Conservation (phyloP, 2,888 invertebrate species). For the Argyresthia goedartella region DNA sequence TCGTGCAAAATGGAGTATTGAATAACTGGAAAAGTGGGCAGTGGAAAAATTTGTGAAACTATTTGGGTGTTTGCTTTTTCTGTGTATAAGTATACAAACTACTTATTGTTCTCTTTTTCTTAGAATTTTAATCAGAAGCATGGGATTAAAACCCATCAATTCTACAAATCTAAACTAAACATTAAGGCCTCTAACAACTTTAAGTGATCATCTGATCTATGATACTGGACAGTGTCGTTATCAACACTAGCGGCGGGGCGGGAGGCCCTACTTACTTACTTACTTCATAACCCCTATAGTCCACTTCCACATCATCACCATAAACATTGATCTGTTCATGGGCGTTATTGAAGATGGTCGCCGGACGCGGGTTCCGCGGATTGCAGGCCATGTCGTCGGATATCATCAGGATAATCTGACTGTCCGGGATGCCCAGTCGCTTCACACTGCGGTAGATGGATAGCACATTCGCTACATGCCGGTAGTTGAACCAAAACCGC, state of each 20-base stretch:
- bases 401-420: slow-evolving; percentile 98
- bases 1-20: too few relatives aligned
- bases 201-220: too few relatives aligned
- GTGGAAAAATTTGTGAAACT: too few relatives aligned
- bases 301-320: slow-evolving; percentile 99
- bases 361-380: slow-evolving; percentile 96
- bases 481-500: slow-evolving; percentile 99
- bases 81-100: too few relatives aligned
- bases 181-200: too few relatives aligned
- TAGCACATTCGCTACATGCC: slow-evolving; percentile 98
- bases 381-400: slow-evolving; percentile 99
- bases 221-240: too few relatives aligned
- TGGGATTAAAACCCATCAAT: too few relatives aligned
- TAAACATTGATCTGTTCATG: slow-evolving; percentile 99
- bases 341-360: slow-evolving; percentile 97
- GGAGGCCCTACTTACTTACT: slow-evolving; percentile 10
- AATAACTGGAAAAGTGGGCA: too few relatives aligned
- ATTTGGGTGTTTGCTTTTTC: background rate
- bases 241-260: too few relatives aligned
- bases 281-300: slow-evolving; percentile 94
- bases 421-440: slow-evolving; percentile 97
- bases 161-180: too few relatives aligned
- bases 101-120: too few relatives aligned
- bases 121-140: too few relatives aligned
- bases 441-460: slow-evolving; percentile 99